Conservation (phyloP, 2,888 invertebrate genomes). For the Cryptosula pallasiana region DNA sequence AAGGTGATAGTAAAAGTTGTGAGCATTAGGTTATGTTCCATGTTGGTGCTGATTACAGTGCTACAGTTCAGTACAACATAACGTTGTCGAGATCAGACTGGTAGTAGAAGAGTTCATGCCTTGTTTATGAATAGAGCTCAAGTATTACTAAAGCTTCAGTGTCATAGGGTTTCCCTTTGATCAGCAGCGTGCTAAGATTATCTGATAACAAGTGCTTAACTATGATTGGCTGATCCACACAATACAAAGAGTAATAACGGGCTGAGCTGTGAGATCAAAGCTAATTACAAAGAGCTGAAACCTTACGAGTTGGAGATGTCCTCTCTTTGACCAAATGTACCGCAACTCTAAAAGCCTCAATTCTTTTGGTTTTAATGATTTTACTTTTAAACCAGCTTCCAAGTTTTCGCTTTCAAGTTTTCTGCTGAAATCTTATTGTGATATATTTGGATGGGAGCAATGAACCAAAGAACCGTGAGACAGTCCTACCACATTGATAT, state of each 20-base stretch:
- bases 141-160: background rate
- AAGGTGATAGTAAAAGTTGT: background rate
- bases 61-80: too few relatives aligned
- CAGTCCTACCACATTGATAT: too few relatives aligned
- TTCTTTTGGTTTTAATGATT: background rate
- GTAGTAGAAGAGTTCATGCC: too few relatives aligned
- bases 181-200: background rate
- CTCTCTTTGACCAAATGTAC: background rate
- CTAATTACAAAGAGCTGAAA: background rate
- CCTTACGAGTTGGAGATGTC: too few relatives aligned
- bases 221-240: background rate
- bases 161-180: conserved; percentile 12
- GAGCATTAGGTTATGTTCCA: background rate
- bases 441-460: too few relatives aligned
- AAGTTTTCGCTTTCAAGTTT: too few relatives aligned
- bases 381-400: too few relatives aligned
- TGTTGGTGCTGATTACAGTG: too few relatives aligned
- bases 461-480: too few relatives aligned
- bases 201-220: background rate
- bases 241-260: background rate
- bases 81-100: too few relatives aligned
- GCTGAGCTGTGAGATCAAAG: background rate
- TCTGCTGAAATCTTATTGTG: too few relatives aligned
- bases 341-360: background rate
- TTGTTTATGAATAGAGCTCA: background rate